Conservation (phyloP, 2,113 vertebrate species). For the Salvelinus alpinus region DNA sequence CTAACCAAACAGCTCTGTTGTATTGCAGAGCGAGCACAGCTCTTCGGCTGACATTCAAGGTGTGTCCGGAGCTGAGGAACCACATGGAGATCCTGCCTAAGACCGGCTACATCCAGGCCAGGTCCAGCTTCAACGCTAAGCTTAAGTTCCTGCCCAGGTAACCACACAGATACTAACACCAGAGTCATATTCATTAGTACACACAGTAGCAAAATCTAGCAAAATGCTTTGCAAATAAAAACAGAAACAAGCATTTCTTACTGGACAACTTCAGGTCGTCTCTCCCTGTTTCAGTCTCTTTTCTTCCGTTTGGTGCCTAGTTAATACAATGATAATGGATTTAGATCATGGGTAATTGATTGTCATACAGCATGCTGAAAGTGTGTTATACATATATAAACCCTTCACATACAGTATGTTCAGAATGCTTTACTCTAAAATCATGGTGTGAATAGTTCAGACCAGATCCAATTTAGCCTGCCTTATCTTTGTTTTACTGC, state of each 20-base stretch:
- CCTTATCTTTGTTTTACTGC: too few relatives aligned
- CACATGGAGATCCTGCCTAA: conserved; percentile 88
- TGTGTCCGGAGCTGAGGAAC: conserved; percentile 81
- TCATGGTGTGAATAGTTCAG: too few relatives aligned
- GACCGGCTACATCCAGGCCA: conserved; percentile 81
- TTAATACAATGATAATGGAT: neutral
- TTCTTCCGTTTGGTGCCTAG: neutral
- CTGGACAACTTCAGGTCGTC: neutral
- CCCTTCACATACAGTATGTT: too few relatives aligned
- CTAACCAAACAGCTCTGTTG: conserved; percentile 2
- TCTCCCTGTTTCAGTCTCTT: neutral
- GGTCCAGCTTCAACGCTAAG: conserved; percentile 78
- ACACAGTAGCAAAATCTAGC: neutral
- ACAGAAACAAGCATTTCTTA: too few relatives aligned
- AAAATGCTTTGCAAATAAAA: neutral
- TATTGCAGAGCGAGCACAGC: conserved; percentile 78
- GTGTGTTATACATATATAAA: too few relatives aligned
- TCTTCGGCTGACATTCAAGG: conserved; percentile 82
- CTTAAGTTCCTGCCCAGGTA: conserved; percentile 92
- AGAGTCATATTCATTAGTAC: neutral
- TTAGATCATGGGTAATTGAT: too few relatives aligned
- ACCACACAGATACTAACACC: conserved; percentile 37
- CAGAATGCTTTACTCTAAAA: too few relatives aligned
- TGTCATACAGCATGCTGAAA: too few relatives aligned
- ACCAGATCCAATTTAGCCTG: too few relatives aligned